These are phyloP conservation scores for Muschampia plurimacula DNA, from an alignment of 2,888 invertebrate species.

Conservation along the genomic window DNA sequence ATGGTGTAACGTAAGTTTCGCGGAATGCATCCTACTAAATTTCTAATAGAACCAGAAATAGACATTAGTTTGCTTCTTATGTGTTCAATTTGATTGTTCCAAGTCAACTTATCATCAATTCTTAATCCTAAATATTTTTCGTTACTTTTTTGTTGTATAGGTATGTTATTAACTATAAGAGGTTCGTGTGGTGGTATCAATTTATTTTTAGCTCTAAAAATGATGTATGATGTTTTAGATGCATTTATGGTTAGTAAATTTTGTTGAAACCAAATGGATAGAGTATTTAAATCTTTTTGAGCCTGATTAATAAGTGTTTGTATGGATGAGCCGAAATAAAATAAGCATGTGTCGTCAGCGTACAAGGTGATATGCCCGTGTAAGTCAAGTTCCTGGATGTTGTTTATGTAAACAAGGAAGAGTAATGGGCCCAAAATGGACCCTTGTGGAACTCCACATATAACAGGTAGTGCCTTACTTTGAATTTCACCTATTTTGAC, in stretches of 20 bases:
- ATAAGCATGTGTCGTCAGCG: conserved; percentile 31
- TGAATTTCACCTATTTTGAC: conserved; percentile 29
- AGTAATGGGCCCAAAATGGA: conserved; percentile 40
- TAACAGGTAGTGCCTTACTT: conserved; percentile 27
- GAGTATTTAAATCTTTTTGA: conserved; percentile 35
- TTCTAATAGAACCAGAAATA: neutral
- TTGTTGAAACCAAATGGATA: conserved; percentile 30
- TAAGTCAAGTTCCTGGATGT: conserved; percentile 18
- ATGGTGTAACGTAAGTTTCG: neutral
- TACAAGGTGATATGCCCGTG: conserved; percentile 28
- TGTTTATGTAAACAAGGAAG: conserved; percentile 21
- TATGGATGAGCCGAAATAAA: conserved; percentile 18
- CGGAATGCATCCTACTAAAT: neutral
- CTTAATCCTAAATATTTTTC: conserved; percentile 22
- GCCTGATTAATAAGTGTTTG: conserved; percentile 18
- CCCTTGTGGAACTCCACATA: conserved; percentile 40
- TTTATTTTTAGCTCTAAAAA: conserved; percentile 39
- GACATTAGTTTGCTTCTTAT: neutral
- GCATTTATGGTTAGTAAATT: conserved; percentile 38
- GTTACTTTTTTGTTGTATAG: neutral
- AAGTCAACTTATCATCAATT: neutral
- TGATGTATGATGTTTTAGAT: conserved; percentile 33
- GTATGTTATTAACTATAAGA: conserved; percentile 7
- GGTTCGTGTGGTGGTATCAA: conserved; percentile 4
- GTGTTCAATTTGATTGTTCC: neutral